A percentile compares a stretch with the other conserved stretches of the same genome.
Conservation (phyloP, 2,113 vertebrate genomes). For the Tricholaema leucomelas region DNA sequence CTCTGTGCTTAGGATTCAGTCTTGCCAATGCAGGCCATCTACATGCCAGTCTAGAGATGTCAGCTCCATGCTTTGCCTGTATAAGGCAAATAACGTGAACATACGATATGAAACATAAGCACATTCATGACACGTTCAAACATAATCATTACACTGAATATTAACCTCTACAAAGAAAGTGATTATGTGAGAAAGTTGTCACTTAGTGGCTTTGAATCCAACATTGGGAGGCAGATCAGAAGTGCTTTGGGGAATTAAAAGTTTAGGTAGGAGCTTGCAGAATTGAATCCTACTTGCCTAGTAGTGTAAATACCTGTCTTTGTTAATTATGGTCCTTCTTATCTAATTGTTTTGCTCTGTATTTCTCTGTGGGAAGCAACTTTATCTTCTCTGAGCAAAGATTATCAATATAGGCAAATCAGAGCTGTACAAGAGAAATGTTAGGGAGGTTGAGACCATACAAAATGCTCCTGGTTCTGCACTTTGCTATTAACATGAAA, state of each 20-base stretch:
- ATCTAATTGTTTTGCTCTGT: neutral
- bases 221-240: neutral
- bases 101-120: neutral
- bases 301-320: neutral
- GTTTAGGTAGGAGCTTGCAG: neutral
- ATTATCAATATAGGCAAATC: constrained; percentile 3
- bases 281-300: neutral
- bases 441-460: neutral
- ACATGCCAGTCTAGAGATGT: neutral
- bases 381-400: neutral
- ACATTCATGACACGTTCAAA: neutral
- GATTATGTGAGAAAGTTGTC: neutral
- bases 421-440: neutral
- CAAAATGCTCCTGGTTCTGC: neutral
- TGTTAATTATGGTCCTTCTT: neutral
- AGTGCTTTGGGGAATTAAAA: neutral
- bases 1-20: constrained; percentile 28
- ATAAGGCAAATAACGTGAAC: neutral
- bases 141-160: too few relatives aligned
- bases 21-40: constrained; percentile 7
- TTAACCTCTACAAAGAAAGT: too few relatives aligned
- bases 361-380: neutral
- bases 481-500: neutral
- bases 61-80: neutral
- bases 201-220: neutral